A percentile compares a stretch with the other conserved stretches of the same genome.
phyloP scores from a whole-genome alignment of 2,888 invertebrate genomes.

The Fragum sueziense region DNA sequence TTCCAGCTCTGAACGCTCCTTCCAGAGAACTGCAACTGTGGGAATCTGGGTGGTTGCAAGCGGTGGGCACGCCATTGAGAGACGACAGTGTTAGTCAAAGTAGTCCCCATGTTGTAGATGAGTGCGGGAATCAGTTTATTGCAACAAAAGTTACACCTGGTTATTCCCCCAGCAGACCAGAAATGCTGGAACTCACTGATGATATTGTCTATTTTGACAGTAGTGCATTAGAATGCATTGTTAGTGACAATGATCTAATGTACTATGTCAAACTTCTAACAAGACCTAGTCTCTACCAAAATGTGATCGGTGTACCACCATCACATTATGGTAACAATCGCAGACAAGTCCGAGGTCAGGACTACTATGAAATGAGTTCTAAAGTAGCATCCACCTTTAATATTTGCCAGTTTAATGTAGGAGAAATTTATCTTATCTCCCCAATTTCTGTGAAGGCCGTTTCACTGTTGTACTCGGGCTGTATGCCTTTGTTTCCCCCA shows the following conservation, averaged over 20 bases:
- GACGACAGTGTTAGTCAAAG: too few relatives aligned
- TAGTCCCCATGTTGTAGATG: neutral
- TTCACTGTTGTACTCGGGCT: neutral
- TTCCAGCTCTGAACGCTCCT: neutral
- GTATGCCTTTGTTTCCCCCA: neutral
- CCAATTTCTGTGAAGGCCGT: neutral
- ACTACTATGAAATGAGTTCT: neutral
- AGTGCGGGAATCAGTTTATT: neutral
- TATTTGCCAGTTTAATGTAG: neutral
- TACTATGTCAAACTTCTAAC: neutral
- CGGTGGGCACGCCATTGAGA: neutral
- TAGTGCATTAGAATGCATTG: neutral
- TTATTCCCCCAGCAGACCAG: neutral
- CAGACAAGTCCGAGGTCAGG: neutral
- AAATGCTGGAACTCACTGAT: neutral
- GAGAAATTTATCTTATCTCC: neutral
- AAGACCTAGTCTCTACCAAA: neutral
- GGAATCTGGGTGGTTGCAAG: conserved; percentile 11
- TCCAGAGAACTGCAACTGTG: neutral
- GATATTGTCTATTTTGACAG: neutral
- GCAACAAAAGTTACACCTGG: neutral
- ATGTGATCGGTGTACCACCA: neutral
- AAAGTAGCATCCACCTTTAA: neutral
- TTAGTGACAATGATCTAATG: neutral
- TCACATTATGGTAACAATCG: neutral